phyloP scores from a whole-genome alignment of 2,797 vertebrate genomes.

The Pipistrellus pipistrellus region DNA sequence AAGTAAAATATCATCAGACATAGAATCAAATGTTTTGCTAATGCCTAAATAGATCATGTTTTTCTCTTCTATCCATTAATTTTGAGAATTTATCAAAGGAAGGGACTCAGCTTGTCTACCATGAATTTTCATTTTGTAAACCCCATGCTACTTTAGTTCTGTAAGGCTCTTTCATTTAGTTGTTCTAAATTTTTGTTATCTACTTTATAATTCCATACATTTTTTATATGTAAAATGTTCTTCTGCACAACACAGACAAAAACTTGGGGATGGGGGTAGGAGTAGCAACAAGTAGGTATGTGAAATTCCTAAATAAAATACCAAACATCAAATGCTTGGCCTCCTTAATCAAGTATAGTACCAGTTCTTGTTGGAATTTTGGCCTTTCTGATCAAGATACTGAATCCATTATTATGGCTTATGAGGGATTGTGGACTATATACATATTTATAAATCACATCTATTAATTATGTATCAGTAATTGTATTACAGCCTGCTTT shows the following conservation, averaged over 20 bases:
- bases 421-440: background rate
- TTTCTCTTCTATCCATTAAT: constrained; percentile 80
- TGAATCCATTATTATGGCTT: background rate
- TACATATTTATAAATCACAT: background rate
- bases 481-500: background rate
- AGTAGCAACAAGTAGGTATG: background rate
- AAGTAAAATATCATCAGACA: constrained; percentile 86
- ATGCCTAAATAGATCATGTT: constrained; percentile 81
- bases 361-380: background rate
- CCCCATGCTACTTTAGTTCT: constrained; percentile 63
- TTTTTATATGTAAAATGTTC: background rate
- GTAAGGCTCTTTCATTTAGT: constrained; percentile 10
- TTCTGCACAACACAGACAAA: background rate
- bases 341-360: background rate
- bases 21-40: constrained; percentile 81
- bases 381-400: background rate
- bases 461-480: background rate
- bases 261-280: fast-evolving
- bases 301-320: background rate
- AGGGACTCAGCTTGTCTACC: constrained; percentile 73
- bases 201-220: background rate
- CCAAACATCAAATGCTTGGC: background rate
- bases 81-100: constrained; percentile 81
- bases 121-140: constrained; percentile 82
- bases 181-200: constrained; percentile 28